Percentiles rank a stretch among this genome's conserved stretches.
phyloP scores from a whole-genome alignment of 1,140 invertebrate species.

The Sinella curviseta region DNA sequence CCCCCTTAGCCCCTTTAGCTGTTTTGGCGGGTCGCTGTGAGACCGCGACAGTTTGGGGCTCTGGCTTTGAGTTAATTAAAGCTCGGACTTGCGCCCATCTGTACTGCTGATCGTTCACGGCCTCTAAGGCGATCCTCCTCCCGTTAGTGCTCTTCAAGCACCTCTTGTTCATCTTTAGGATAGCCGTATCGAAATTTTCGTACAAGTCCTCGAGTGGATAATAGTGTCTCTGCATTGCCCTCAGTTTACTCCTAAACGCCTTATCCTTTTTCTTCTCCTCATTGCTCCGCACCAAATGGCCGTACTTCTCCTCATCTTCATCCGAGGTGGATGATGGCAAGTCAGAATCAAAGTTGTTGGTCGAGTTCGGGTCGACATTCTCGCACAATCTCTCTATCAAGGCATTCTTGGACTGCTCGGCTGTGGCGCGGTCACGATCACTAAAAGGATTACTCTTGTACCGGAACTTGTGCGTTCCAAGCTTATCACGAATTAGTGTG shows the following conservation, averaged over 20 bases:
- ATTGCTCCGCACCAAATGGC: background rate
- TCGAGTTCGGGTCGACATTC: background rate
- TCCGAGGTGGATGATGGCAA: background rate
- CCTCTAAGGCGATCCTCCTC: too few species aligned
- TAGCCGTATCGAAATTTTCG: background rate
- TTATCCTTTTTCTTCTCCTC: background rate
- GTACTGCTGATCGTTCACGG: too few species aligned
- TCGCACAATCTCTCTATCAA: background rate
- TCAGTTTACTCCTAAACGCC: background rate
- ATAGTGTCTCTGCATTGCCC: background rate
- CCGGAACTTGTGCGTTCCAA: background rate
- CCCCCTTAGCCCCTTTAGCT: too few species aligned
- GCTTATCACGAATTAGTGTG: background rate
- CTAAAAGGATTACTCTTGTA: background rate
- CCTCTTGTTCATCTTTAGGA: too few species aligned
- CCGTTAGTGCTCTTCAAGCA: too few species aligned
- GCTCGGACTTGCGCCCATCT: too few species aligned
- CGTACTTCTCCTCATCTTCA: background rate
- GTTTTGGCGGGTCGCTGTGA: too few species aligned
- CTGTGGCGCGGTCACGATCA: too few species aligned
- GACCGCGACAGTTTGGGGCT: too few species aligned
- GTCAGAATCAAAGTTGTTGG: background rate
- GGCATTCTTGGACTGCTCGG: background rate
- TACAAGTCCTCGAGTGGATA: background rate
- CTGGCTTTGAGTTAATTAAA: too few species aligned